Base-by-base conservation (phyloP, 2,888 invertebrate genomes). In the Hirtodrosophila histrioides region DNA sequence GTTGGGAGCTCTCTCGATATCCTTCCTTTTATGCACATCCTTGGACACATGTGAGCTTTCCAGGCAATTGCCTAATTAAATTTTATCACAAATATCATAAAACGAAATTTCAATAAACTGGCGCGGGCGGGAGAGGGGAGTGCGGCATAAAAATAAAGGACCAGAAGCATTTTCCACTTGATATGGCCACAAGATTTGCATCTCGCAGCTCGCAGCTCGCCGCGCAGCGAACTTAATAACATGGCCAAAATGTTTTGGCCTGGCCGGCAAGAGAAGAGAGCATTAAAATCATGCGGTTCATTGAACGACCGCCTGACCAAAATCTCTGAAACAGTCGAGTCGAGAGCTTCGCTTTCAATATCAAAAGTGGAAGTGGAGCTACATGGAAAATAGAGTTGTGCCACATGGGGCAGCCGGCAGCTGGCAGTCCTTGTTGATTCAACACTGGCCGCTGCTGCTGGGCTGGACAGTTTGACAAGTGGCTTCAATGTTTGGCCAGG, bases 281-380 rank as follows among this genome's bases (percentile, higher is more conserved):
- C 75, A 86, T 86, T 84, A 86, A 86, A 85, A 84, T 84, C 87
- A 84, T 82, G 56, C 87, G 73, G 79, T 79, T 84, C 82, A 86
- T 84, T 84, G 79, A 75, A 75, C 77, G 75, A 63, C 46, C 57
- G 56, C 45, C 58, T 66, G 84, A 68, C 81, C 78, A 76, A 31
- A 72, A 57, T 67, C 64, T 36, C 54, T 55, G 48, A 50, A 51
- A 58, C 39, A 62, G 43, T 27, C 17, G 17, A 17, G 17, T 17
- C 17, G 17, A 17, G 17, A 17, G 17, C 17, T 17, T 80, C 80
- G 78, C 69, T 80, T 86, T 83, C 84, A 69, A 75, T 83, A 80
- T 83, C 63, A 17, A 62, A 66, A 65, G 58, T 67, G 69, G 55
- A 55, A 29, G 39, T 45, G 51, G 36, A 37, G 27, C 31, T 51